Base-by-base conservation (phyloP, 2,888 invertebrate species). In the Epicampocera succincta region DNA sequence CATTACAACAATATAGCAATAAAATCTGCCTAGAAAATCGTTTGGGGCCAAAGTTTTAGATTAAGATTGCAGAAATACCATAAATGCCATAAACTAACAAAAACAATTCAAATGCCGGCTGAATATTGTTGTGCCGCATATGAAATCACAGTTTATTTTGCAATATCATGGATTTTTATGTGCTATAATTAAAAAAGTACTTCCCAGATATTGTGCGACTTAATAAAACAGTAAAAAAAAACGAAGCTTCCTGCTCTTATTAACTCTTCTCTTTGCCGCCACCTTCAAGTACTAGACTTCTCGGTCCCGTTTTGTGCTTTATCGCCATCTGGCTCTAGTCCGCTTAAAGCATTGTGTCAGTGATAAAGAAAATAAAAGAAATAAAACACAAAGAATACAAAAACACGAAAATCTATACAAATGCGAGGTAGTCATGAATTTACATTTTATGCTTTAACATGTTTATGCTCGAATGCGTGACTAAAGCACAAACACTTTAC, bases 361-460 rank as follows among this genome's bases (percentile, higher is more conserved):
- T 8, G 3, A 46, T 13, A 25, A 0, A 29, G 29, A 33, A 6
- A 2, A 17, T 15, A 50, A 50, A 15, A 38, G 3, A 17, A 29
- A 58, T 17, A 29, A 56, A 58, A 19, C 25, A 12, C 15, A 33
- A 21, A 17, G 2, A 5, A 3, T 33, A 21, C 19, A 56, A 40
- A n/a, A 38, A 12, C 29, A 17, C 5, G 42, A 63, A 52, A 61
- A 46, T 15, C 17, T 61, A 61, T 19, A 17, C 54, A 74, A 77
- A 77, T 77, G 63, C 25, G n/a, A 60, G 50, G 40, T n/a, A 74
- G 58, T 46, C 73, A 63, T 73, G 77, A 77, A 77, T 82, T 77
- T 77, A 69, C 74, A 77, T 82, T 77, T 77, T 66, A 72, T 75
- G 71, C 69, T 80, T 54, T 75, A 66, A 60, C 73, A 73, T 77